Evolutionary conservation across 2,113 vertebrate genomes (phyloP).

Genomic region (Odontesthes bonariensis): DNA sequence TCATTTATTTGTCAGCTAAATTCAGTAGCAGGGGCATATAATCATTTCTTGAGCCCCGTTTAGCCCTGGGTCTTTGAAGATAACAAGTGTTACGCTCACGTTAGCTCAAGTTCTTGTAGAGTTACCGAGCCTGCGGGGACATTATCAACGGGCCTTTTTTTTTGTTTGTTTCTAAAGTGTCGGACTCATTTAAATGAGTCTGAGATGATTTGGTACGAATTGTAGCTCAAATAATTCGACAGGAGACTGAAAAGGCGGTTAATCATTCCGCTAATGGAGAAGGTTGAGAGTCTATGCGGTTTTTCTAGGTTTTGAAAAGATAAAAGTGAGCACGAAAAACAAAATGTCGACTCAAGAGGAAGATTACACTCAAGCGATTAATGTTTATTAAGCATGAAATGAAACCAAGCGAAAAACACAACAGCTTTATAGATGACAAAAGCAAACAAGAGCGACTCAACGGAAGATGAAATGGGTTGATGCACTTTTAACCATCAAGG

Average conservation of each 20-base stretch:
- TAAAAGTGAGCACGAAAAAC: not conserved
- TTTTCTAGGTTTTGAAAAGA: not conserved
- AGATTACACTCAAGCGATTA: not conserved
- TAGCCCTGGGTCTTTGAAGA: slow-evolving; percentile 38
- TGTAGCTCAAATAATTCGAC: not conserved
- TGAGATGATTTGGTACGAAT: not conserved
- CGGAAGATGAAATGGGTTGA: not conserved
- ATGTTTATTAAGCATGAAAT: slow-evolving; percentile 43
- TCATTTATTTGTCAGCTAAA: slow-evolving; percentile 12
- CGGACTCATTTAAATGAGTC: slow-evolving; percentile 6
- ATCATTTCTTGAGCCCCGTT: slow-evolving; percentile 29
- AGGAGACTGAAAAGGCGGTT: not conserved
- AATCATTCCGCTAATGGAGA: not conserved
- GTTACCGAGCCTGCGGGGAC: not conserved
- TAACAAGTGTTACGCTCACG: slow-evolving; percentile 14
- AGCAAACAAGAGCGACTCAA: not conserved
- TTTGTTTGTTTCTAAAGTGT: not conserved
- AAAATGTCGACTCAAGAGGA: not conserved
- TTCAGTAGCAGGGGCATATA: slow-evolving; percentile 19
- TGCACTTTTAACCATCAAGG: not conserved
- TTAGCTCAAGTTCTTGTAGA: slow-evolving; percentile 15
- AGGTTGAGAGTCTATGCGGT: not conserved
- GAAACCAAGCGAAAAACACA: not conserved
- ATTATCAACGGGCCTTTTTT: slow-evolving; percentile 8
- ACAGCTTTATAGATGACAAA: not conserved